Evolutionary conservation across 2,888 invertebrate genomes (phyloP), one percentile per base, ranked within the genome.

Genomic region (Synergus itoensis): DNA sequence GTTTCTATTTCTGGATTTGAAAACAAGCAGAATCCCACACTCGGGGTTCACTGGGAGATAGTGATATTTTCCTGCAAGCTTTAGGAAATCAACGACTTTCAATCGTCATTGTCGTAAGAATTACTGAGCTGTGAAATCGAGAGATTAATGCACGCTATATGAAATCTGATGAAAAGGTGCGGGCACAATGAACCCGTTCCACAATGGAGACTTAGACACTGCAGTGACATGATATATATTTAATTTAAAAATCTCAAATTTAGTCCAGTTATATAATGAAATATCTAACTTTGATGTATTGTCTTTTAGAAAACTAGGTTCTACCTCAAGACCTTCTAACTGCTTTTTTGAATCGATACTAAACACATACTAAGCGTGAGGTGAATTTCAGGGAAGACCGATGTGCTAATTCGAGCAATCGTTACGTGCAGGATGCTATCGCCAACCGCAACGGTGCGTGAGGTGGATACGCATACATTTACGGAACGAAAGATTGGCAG

Each of bases 1-100:
- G 75, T 83, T 87, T 89, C 89, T 90, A 90, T 91, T 91, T 89
- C 86, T 83, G 86, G 89, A 87, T 86, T 87, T 82, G 87, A 89
- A 90, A 91, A 90, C 89, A 90, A 90, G 88, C 89, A 84, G 85
- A 87, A 86, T 85, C 82, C 79, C 77, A 78, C 82, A 73, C 53
- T 53, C 81, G 78, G 80, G 81, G 80, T 84, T 82, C 82, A 76
- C 82, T 63, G 36, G 11, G 53, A 73, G 53, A 53, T n/a, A 48
- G 53, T 73, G 73, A 57, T 73, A 73, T 73, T 73, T 36, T 73
- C 73, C 73, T 69, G 57, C 62, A n/a, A 40, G 28, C 12, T 64
- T 64, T 9, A 28, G 40, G 36, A 64, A 64, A 64, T 64, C 62
- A 62, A 28, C 62, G 62, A 28, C 28, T 62, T 21, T 28, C 28